A percentile compares a stretch with the other conserved stretches of the same genome.
phyloP scores from a whole-genome alignment of 2,888 invertebrate genomes.

The Abrostola triplasia region DNA sequence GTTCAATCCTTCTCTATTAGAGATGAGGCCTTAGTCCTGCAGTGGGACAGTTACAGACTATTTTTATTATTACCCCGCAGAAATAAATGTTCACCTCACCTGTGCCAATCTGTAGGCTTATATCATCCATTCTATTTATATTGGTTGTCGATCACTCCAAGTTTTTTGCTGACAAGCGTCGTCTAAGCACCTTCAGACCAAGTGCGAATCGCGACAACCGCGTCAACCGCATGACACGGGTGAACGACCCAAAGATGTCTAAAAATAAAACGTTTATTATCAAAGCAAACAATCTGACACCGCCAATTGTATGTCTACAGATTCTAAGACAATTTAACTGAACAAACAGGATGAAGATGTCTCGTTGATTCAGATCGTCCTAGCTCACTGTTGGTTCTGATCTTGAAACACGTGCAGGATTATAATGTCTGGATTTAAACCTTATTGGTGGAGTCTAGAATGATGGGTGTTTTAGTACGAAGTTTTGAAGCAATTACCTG shows the following conservation, averaged over 20 bases:
- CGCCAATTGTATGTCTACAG: constrained; percentile 3
- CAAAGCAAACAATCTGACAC: constrained; percentile 2
- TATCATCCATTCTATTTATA: no score
- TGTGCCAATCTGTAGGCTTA: no score
- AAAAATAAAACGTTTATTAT: constrained; percentile 2
- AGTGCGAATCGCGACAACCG: background rate
- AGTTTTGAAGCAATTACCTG: no score
- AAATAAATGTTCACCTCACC: no score
- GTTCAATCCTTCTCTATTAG: no score
- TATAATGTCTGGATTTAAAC: background rate
- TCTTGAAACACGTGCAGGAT: background rate
- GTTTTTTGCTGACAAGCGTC: no score
- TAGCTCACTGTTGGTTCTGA: background rate
- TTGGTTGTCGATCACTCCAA: no score
- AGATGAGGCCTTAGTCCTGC: no score
- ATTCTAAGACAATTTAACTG: constrained; percentile 2
- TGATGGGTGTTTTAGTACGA: no score
- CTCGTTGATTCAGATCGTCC: background rate
- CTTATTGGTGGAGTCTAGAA: background rate
- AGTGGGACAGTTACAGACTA: no score
- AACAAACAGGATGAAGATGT: constrained; percentile 4
- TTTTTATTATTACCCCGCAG: no score
- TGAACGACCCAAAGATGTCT: constrained; percentile 3
- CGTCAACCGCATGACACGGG: background rate
- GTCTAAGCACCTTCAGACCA: no score